A percentile compares a stretch with the other conserved stretches of the same genome.
Evolutionary conservation across 2,113 vertebrate species (phyloP).

Genomic region (Erythrocercus mccallii): DNA sequence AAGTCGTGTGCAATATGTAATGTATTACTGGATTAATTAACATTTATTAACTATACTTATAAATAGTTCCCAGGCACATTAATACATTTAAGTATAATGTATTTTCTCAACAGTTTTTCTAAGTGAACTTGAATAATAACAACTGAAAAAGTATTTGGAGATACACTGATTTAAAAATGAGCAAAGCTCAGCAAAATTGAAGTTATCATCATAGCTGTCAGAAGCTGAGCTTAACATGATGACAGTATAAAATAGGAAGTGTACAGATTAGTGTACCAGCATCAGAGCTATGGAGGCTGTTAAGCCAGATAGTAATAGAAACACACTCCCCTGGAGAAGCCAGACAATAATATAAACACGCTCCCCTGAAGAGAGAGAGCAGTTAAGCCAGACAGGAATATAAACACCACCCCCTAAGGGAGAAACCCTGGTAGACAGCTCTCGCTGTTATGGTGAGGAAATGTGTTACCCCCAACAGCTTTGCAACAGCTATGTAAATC

Average conservation of each 20-base stretch:
- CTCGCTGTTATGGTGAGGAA: too few relatives aligned
- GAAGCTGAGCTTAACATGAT: background rate
- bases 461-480: too few relatives aligned
- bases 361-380: too few relatives aligned
- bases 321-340: too few relatives aligned
- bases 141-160: rapidly evolving
- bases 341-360: too few relatives aligned
- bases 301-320: too few relatives aligned
- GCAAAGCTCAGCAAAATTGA: background rate
- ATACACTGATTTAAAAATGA: background rate
- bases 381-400: too few relatives aligned
- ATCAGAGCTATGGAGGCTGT: background rate
- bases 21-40: background rate
- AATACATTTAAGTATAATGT: background rate
- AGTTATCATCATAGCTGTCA: background rate
- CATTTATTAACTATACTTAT: background rate
- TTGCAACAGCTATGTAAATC: too few relatives aligned
- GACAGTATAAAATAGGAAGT: background rate
- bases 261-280: background rate
- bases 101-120: background rate
- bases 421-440: too few relatives aligned
- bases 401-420: too few relatives aligned
- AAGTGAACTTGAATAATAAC: background rate
- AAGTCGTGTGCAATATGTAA: background rate
- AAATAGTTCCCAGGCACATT: background rate